Base-by-base conservation (phyloP, 2,113 vertebrate species). In the Murina feae region DNA sequence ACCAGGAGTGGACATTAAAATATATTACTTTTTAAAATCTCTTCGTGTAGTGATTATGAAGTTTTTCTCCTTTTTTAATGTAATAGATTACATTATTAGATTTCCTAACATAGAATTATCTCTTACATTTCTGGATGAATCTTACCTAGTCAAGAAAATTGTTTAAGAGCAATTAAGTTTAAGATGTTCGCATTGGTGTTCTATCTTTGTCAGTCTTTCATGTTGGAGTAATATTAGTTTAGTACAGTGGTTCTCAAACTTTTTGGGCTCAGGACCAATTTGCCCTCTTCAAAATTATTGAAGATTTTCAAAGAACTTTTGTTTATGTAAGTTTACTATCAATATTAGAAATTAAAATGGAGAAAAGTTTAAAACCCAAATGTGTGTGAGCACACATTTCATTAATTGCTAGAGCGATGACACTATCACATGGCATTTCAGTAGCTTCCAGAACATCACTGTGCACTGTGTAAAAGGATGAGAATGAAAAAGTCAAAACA, bases 51-150 rank as follows among this genome's bases (percentile, higher is more conserved):
- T 16, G 20, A 49, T 87, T n/a, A 83, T 75, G 18, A 87, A 12
- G 17, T 58, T 95, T 86, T 92, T 84, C 32, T 87, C 5, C 35
- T 95, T 69, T 82, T 11, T 60, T 88, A 53, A 90, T 37, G 1
- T 66, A 97, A 90, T 44, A 55, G n/a, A 65, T 91, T 85, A 25
- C 86, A 86, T 91, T 91, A 60, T 60, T 86, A 84, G 32, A 88
- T 63, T 76, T 66, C 28, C 71, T 90, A 86, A 92, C 79, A 55
- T 28, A 87, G 35, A 79, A 66, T 84, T 20, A 91, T 76, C 30
- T 30, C 28, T 90, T 87, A 79, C 20, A 39, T 84, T 92, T 84
- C 49, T 88, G 37, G 16, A 71, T 92, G 85, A 76, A 81, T 88
- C 37, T 78, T 81, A 80, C 12, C 14, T 68, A 72, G 14, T 87